Percentiles rank a stretch among this genome's conserved stretches.
Conservation (phyloP, 1,140 invertebrate species). For the Cyrtorhinus lividipennis region DNA sequence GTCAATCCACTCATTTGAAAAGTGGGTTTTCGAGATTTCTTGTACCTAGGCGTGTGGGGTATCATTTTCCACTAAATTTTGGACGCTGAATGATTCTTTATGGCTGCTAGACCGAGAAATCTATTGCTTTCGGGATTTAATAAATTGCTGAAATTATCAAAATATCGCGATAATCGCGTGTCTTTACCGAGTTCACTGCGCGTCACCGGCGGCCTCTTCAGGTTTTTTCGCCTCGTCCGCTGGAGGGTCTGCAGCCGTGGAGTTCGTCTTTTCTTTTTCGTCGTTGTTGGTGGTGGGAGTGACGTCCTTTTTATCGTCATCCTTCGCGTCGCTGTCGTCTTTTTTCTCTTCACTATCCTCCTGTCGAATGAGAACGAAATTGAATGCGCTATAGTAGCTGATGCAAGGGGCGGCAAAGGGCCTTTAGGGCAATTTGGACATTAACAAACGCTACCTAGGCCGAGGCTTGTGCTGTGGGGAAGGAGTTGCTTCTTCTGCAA, state of each 20-base stretch:
- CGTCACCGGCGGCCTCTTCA: not conserved
- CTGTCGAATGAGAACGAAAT: not conserved
- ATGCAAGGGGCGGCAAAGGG: not conserved
- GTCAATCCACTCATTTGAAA: too few species aligned
- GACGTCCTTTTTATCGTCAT: conserved; percentile 24
- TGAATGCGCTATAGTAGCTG: not conserved
- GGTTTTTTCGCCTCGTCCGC: conserved; percentile 6
- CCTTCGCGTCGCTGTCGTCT: conserved; percentile 25
- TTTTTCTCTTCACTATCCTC: not conserved
- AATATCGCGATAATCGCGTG: too few species aligned
- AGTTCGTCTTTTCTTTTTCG: not conserved
- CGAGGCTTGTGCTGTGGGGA: too few species aligned
- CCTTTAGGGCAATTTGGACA: not conserved
- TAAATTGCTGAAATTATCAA: too few species aligned
- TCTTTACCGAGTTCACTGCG: too few species aligned
- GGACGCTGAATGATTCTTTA: too few species aligned
- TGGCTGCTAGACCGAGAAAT: too few species aligned
- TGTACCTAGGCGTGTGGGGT: too few species aligned
- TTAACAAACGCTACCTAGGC: too few species aligned
- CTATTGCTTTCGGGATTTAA: too few species aligned
- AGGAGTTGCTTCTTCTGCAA: not conserved
- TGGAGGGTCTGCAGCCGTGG: conserved; percentile 14
- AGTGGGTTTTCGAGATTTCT: too few species aligned
- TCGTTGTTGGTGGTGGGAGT: not conserved
- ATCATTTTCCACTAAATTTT: too few species aligned